Conservation (phyloP, 2,797 vertebrate species). For the Gymnocypris eckloni region DNA sequence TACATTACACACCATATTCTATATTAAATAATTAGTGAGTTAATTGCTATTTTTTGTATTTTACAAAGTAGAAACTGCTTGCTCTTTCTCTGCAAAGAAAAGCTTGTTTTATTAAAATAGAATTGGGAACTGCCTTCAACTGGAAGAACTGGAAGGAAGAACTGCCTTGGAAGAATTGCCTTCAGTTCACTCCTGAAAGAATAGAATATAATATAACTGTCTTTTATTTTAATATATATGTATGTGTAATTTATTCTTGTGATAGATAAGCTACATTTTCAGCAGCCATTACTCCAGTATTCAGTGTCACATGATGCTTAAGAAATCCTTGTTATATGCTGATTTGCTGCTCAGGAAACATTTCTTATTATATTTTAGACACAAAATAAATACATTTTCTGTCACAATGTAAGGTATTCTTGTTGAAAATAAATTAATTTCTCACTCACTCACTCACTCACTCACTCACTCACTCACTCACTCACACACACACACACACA, state of each 20-base stretch:
- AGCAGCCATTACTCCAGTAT: background rate
- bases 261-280: background rate
- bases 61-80: background rate
- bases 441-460: background rate
- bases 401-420: background rate
- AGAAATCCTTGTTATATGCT: too few relatives aligned
- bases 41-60: background rate
- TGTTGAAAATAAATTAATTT: background rate
- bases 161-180: background rate
- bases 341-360: too few relatives aligned
- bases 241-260: background rate
- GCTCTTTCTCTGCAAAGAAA: background rate
- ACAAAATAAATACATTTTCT: background rate
- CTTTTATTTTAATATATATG: background rate
- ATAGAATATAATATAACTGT: background rate
- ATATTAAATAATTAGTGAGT: background rate
- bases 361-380: background rate
- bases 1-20: background rate
- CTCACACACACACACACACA: too few relatives aligned
- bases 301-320: background rate
- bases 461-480: too few relatives aligned
- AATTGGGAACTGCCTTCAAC: background rate
- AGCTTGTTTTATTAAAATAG: background rate
- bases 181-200: background rate
- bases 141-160: too few relatives aligned